Evolutionary conservation across 2,113 vertebrate genomes (phyloP).

Genomic region (Chionis minor): DNA sequence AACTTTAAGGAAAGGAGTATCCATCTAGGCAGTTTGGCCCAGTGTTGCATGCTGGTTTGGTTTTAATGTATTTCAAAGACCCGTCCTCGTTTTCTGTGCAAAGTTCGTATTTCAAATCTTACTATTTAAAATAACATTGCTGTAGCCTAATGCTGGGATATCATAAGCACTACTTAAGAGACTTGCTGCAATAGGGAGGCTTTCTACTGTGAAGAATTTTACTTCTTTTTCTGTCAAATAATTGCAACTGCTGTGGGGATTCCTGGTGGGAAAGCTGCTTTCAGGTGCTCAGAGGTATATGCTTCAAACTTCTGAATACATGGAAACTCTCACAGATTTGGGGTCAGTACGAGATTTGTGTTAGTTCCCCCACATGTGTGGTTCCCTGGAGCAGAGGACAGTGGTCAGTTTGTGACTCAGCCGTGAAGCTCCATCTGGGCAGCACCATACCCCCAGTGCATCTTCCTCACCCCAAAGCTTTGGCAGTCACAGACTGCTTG

Average conservation of each 20-base stretch:
- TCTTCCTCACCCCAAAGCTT: neutral
- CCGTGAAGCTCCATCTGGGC: rapidly evolving
- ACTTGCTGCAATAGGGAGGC: neutral
- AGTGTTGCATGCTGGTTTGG: neutral
- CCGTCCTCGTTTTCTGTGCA: neutral
- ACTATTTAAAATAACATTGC: neutral
- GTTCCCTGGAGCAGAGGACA: neutral
- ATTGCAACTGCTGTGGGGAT: neutral
- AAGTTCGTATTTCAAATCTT: neutral
- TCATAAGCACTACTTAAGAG: neutral
- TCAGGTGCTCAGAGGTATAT: neutral
- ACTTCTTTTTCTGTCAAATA: neutral
- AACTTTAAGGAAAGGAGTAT: neutral
- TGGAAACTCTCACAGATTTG: neutral
- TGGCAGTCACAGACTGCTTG: neutral
- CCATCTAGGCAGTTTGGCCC: neutral
- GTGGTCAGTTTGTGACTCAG: neutral
- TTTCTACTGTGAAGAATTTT: neutral
- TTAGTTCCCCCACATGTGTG: rapidly evolving
- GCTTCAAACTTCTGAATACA: neutral
- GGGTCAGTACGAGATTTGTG: rapidly evolving
- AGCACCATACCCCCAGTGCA: rapidly evolving
- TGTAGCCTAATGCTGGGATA: neutral
- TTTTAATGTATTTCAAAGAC: neutral
- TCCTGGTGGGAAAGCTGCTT: neutral